Conservation (phyloP, 2,888 invertebrate genomes). For the Neoscelio sp. region DNA sequence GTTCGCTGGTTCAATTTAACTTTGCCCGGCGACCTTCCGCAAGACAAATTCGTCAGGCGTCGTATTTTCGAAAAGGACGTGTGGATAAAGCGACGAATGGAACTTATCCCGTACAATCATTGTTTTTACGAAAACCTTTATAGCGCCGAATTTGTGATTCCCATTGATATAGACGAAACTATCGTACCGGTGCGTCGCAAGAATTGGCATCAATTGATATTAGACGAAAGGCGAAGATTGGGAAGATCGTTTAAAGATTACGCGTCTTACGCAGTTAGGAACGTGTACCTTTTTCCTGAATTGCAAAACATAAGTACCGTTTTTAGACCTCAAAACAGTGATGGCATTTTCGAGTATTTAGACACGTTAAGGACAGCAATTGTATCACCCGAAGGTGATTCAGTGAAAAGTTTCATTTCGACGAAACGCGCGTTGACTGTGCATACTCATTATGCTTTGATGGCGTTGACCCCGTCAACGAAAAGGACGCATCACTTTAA, state of each 20-base stretch:
- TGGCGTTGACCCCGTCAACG: slow-evolving; percentile 84
- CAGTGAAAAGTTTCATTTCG: slow-evolving; percentile 89
- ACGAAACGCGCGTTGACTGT: slow-evolving; percentile 88
- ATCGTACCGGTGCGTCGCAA: slow-evolving; percentile 86
- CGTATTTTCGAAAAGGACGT: slow-evolving; percentile 83
- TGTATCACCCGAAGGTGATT: slow-evolving; percentile 87
- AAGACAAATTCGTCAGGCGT: slow-evolving; percentile 80
- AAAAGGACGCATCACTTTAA: slow-evolving; percentile 86
- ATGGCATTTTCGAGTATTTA: slow-evolving; percentile 83
- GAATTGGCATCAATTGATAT: slow-evolving; percentile 86
- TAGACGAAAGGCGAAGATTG: slow-evolving; percentile 81
- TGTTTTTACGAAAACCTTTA: slow-evolving; percentile 89
- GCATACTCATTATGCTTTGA: slow-evolving; percentile 90
- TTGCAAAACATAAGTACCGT: slow-evolving; percentile 68
- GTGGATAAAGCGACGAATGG: slow-evolving; percentile 89
- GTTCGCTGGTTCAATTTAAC: slow-evolving; percentile 78
- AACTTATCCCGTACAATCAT: slow-evolving; percentile 90
- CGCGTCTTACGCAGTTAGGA: slow-evolving; percentile 87
- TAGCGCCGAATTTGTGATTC: slow-evolving; percentile 87
- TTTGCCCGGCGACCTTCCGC: slow-evolving; percentile 83
- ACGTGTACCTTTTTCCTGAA: slow-evolving; percentile 88
- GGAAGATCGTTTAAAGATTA: slow-evolving; percentile 83
- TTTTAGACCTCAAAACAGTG: not conserved
- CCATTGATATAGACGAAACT: slow-evolving; percentile 90
- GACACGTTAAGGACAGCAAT: slow-evolving; percentile 85